Conservation (phyloP, 1,140 invertebrate species). For the Drosophila repletoides region DNA sequence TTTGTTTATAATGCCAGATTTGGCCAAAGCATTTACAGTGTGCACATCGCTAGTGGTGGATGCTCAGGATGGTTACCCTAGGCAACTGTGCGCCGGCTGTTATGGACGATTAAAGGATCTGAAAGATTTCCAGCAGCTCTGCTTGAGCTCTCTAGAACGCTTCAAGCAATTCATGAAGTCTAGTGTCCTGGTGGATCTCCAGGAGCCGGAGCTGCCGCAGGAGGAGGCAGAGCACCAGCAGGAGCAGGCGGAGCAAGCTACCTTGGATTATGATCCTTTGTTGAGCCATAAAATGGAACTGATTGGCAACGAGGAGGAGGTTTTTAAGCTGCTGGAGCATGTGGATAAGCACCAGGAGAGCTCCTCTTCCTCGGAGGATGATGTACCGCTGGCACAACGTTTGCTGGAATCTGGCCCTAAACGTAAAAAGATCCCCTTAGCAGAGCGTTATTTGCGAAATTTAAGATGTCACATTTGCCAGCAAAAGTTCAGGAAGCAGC, state of each 20-base stretch:
- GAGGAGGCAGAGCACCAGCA: conserved; percentile 47
- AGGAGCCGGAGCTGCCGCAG: conserved; percentile 18
- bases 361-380: conserved; percentile 43
- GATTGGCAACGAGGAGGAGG: conserved; percentile 72
- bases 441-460: conserved; percentile 29
- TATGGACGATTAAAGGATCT: conserved; percentile 56
- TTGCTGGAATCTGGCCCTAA: conserved; percentile 15
- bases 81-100: conserved; percentile 53
- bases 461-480: conserved; percentile 67
- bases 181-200: conserved; percentile 17
- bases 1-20: conserved; percentile 56
- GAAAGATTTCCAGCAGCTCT: conserved; percentile 59
- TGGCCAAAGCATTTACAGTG: conserved; percentile 53
- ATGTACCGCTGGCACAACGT: conserved; percentile 54
- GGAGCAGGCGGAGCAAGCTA: conserved; percentile 50
- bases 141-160: conserved; percentile 42
- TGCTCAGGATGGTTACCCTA: conserved; percentile 60
- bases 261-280: conserved; percentile 56
- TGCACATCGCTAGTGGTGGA: conserved; percentile 61
- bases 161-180: too few relatives aligned
- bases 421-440: conserved; percentile 7
- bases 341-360: conserved; percentile 42
- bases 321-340: conserved; percentile 67
- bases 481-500: conserved; percentile 69
- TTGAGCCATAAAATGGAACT: conserved; percentile 66